Base-by-base conservation (phyloP, 2,797 vertebrate species). In the Enteromius viviparus region DNA sequence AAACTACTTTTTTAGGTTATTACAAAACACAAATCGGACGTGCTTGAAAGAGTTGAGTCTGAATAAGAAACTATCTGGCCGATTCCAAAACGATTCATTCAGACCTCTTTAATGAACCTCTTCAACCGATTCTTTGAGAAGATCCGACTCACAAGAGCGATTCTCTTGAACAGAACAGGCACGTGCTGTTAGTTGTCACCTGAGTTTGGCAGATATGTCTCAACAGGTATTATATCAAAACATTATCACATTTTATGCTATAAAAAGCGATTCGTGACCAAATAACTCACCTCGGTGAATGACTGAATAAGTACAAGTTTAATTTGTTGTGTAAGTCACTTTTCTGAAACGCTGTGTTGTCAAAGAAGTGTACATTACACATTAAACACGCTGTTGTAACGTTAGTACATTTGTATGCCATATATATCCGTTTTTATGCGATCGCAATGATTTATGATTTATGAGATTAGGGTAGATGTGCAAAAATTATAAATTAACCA, bases 161-260 rank as follows among this genome's bases (percentile, higher is more conserved):
- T 55, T 37, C 19, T 51, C 21, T 2, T n/a, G 37, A 60, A 29
- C 34, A 10, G 37, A 32, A 58, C 12, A 17, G 1, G 40, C 53
- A 23, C 21, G 21, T 49, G 68, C 4, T 21, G 55, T 29, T 19
- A 66, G 10, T 51, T 53, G 55, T 72, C 26, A 23, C 7, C 40
- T 14, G 29, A 26, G 8, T 19, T 79, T 12, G 37, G n/a, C 53
- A n/a, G 42, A 74, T 19, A 70, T 72, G 68, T 49, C 5, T 9
- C 53, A 81, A 23, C 68, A 74, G 79, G 79, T 81, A 74, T 49
- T 32, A 62, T 72, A 49, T 55, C 40, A 60, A 47, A 58, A 45
- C 11, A 47, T 26, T 45, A 15, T 21, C 15, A 32, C 6, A n/a
- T 32, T 17, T 9, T 60, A 10, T 40, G 34, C 2, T 19, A 55